These are phyloP conservation scores for Mythimna albipuncta DNA, from an alignment of 2,888 invertebrate genomes.

Conservation along the genomic window DNA sequence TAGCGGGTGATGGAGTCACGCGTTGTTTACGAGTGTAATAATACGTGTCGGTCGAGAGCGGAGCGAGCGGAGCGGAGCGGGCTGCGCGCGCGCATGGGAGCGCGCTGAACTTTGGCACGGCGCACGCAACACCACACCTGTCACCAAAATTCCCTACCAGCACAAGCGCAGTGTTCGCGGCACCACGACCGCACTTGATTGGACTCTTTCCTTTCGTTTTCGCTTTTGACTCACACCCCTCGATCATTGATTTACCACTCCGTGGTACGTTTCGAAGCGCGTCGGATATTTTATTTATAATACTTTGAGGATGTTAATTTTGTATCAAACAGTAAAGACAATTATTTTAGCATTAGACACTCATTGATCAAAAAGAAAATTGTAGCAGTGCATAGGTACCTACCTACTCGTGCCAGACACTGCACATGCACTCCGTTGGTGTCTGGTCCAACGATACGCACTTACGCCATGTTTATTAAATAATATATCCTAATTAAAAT, in stretches of 20 bases:
- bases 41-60: conserved; percentile 56
- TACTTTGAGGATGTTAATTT: not conserved
- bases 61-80: conserved; percentile 67
- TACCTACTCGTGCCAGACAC: not conserved
- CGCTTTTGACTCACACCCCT: not conserved
- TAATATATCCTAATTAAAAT: not conserved
- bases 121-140: conserved; percentile 65
- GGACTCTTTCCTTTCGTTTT: conserved; percentile 36
- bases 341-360: not conserved
- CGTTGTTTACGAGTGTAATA: conserved; percentile 77
- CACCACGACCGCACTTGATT: conserved; percentile 40
- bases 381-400: not conserved
- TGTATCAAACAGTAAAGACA: not conserved
- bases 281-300: not conserved
- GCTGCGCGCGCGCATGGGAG: conserved; percentile 70
- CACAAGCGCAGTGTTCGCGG: conserved; percentile 38
- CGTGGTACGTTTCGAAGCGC: not conserved
- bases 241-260: not conserved
- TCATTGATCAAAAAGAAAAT: not conserved
- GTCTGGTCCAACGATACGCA: not conserved
- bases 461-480: too few species aligned
- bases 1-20: conserved; percentile 79
- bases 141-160: conserved; percentile 40
- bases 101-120: conserved; percentile 75
- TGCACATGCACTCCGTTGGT: not conserved